Base-by-base conservation (phyloP, 1,140 invertebrate species). In the Aleiodes sp. region DNA sequence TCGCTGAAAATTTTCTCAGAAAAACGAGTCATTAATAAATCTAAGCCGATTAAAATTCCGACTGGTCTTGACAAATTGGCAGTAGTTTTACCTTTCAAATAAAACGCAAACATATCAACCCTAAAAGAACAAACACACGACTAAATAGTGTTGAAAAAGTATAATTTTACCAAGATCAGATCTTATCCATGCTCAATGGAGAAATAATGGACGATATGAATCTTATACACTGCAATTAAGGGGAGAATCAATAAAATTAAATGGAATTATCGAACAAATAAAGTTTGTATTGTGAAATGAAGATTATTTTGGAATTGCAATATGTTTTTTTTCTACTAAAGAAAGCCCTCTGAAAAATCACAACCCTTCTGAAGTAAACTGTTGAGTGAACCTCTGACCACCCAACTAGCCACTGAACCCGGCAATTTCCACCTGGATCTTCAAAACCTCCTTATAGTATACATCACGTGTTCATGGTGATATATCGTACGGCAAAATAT, bases 401-500 rank as follows among this genome's bases (percentile, higher is more conserved):
- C 46, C 46, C 46, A 52, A 4, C 46, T 52, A 21, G 46, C 46
- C 46, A 52, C 46, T 24, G 46, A 52, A 52, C 19, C 46, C 46
- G 26, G 46, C 46, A 52, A 52, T 52, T 52, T 52, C 21, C 46
- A 4, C 46, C 46, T 24, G 46, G 12, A 52, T 52, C 46, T 52
- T 21, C 21, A 16, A 52, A 52, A 52, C 26, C 46, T 52, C 46
- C n/a, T n/a, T 52, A 52, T 52, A 52, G 26, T 52, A 52, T 21
- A 52, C 46, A 52, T 52, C 46, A 52, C 16, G 21, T 52, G 46
- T 21, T 21, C 26, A 52, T 52, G 46, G 46, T 52, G 46, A 52
- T 52, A 52, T 52, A 52, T 52, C 46, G 46, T 52, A 52, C 26
- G 19, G 46, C 46, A 52, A 52, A 52, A 52, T 52, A 52, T 52